phyloP scores from a whole-genome alignment of 2,113 vertebrate species.

The Ailuropoda melanoleuca region DNA sequence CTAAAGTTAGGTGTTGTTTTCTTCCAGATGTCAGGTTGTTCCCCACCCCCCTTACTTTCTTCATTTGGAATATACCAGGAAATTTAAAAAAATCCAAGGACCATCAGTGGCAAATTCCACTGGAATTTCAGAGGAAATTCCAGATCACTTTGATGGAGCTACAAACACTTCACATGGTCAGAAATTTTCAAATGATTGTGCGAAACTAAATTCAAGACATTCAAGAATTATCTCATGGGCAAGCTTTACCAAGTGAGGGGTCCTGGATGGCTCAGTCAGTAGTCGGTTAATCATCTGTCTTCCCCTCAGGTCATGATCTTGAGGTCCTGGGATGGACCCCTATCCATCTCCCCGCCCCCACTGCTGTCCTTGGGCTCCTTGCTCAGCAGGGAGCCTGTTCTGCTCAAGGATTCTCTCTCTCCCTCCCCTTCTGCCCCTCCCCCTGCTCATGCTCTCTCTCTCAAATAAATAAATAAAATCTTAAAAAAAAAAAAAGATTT shows the following conservation, averaged over 20 bases:
- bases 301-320: neutral
- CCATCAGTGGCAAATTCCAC: neutral
- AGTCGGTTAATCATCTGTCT: neutral
- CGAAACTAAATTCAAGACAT: neutral
- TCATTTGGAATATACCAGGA: constrained; percentile 1
- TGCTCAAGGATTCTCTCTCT: neutral
- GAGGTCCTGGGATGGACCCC: neutral
- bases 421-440: neutral
- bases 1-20: constrained; percentile 26
- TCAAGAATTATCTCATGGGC: neutral
- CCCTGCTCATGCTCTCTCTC: neutral
- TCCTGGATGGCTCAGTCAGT: neutral
- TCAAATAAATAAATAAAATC: neutral
- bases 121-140: neutral
- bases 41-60: neutral
- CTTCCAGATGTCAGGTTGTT: neutral
- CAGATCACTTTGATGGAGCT: neutral
- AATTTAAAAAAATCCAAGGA: neutral
- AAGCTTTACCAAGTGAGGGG: neutral
- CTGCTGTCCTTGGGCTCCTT: neutral
- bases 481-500: neutral
- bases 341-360: too few relatives aligned
- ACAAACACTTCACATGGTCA: neutral
- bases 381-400: neutral
- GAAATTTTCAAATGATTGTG: neutral